These are phyloP conservation scores for Stictonetta naevosa DNA, from an alignment of 2,113 vertebrate species.

Conservation along the genomic window DNA sequence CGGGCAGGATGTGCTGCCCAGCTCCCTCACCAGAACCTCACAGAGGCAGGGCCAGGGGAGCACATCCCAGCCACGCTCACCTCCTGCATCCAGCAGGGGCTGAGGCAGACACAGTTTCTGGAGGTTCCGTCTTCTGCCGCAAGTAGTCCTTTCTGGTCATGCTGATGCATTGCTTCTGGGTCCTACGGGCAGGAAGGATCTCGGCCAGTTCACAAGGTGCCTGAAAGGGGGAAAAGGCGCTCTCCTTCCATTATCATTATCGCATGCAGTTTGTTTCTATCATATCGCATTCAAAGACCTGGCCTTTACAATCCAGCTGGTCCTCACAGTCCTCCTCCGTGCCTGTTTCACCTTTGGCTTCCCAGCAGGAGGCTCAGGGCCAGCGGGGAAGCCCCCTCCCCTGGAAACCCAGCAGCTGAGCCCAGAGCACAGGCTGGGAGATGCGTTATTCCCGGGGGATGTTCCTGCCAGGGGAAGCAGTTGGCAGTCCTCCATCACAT, in stretches of 20 bases:
- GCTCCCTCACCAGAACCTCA: neutral
- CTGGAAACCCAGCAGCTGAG: neutral
- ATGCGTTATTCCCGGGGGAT: neutral
- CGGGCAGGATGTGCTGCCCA: neutral
- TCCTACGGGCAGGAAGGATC: neutral
- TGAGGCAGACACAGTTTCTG: neutral
- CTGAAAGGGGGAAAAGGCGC: neutral
- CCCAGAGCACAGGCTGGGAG: neutral
- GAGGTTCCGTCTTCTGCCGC: neutral
- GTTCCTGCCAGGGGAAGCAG: neutral
- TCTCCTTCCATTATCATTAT: fast-evolving
- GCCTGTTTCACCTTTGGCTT: neutral
- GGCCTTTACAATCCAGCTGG: neutral
- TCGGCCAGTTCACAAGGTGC: neutral
- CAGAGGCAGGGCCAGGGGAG: neutral
- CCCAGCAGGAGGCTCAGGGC: neutral
- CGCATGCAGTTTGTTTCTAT: neutral
- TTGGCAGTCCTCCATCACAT: neutral
- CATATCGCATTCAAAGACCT: neutral
- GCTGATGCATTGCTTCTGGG: fast-evolving
- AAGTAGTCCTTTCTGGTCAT: neutral
- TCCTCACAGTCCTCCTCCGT: neutral
- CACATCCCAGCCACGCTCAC: neutral
- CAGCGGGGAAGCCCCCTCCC: neutral
- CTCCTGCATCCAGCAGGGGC: neutral